These are phyloP conservation scores for Eciton burchellii DNA, from an alignment of 1,140 invertebrate genomes.

Conservation along the genomic window DNA sequence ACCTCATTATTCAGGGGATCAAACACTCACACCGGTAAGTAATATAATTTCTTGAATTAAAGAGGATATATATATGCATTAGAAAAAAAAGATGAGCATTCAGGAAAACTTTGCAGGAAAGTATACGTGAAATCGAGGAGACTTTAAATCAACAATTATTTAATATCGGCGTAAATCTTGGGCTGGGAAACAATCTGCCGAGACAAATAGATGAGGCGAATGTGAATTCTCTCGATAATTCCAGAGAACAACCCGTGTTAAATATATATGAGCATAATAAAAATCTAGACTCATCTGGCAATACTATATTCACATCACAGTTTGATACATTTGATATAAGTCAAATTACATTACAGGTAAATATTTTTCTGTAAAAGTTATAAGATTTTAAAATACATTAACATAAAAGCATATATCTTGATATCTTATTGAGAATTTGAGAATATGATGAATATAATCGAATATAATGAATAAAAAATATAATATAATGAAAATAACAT, in stretches of 20 bases:
- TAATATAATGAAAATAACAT: too few species aligned
- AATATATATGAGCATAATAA: conserved; percentile 80
- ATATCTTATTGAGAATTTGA: background rate
- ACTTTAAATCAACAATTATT: conserved; percentile 83
- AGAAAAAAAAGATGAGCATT: background rate
- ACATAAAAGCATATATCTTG: background rate
- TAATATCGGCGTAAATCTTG: conserved; percentile 79
- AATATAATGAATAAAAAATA: too few species aligned
- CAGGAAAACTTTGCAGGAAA: conserved; percentile 78
- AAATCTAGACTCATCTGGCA: conserved; percentile 67
- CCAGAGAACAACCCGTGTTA: conserved; percentile 73
- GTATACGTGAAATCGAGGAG: conserved; percentile 83
- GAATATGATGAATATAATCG: conserved; percentile 6
- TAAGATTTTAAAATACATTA: background rate
- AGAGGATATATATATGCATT: conserved; percentile 12
- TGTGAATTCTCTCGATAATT: conserved; percentile 48
- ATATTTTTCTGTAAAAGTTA: background rate
- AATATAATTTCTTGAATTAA: conserved; percentile 13
- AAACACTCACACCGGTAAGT: conserved; percentile 80
- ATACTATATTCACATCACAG: conserved; percentile 74
- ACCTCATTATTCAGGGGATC: conserved; percentile 79
- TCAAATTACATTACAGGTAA: conserved; percentile 78
- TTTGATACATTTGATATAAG: conserved; percentile 80
- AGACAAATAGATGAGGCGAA: conserved; percentile 66
- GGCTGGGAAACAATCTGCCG: conserved; percentile 64